A percentile compares a stretch with the other conserved stretches of the same genome.
Conservation (phyloP, 1,140 invertebrate species). For the Drosophila virilis region DNA sequence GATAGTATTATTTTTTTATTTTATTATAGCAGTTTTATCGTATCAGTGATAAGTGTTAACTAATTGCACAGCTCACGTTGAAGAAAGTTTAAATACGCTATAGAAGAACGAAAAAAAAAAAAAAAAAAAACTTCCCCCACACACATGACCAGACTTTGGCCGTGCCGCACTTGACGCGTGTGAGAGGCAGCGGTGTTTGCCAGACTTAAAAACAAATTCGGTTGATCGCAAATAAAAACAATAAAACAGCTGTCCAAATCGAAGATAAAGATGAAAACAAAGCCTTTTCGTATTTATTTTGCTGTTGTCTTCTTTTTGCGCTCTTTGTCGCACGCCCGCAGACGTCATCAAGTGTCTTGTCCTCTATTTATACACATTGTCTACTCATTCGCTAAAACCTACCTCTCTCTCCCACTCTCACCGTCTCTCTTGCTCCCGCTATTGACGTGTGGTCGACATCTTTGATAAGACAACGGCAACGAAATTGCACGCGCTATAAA, state of each 20-base stretch:
- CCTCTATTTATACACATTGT: slow-evolving; percentile 21
- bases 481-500: slow-evolving; percentile 60
- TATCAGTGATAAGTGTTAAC: slow-evolving; percentile 52
- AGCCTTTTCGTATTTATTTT: slow-evolving; percentile 27
- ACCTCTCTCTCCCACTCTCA: neutral
- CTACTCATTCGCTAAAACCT: neutral
- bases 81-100: slow-evolving; percentile 45
- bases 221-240: slow-evolving; percentile 33
- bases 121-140: slow-evolving; percentile 22
- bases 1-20: neutral
- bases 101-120: neutral
- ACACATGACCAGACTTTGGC: slow-evolving; percentile 44
- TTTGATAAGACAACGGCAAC: slow-evolving; percentile 49
- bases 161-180: slow-evolving; percentile 33
- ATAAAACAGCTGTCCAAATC: slow-evolving; percentile 63
- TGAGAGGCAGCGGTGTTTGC: neutral
- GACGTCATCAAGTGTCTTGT: slow-evolving; percentile 56
- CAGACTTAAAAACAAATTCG: slow-evolving; percentile 28
- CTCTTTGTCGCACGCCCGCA: slow-evolving; percentile 20
- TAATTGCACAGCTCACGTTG: slow-evolving; percentile 40
- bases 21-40: slow-evolving; percentile 25
- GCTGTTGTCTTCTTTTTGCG: slow-evolving; percentile 19
- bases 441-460: slow-evolving; percentile 19
- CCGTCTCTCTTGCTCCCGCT: slow-evolving; percentile 1
- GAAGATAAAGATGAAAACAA: slow-evolving; percentile 25